Base-by-base conservation (phyloP, 2,888 invertebrate species). In the Exephanes ischioxanthus region DNA sequence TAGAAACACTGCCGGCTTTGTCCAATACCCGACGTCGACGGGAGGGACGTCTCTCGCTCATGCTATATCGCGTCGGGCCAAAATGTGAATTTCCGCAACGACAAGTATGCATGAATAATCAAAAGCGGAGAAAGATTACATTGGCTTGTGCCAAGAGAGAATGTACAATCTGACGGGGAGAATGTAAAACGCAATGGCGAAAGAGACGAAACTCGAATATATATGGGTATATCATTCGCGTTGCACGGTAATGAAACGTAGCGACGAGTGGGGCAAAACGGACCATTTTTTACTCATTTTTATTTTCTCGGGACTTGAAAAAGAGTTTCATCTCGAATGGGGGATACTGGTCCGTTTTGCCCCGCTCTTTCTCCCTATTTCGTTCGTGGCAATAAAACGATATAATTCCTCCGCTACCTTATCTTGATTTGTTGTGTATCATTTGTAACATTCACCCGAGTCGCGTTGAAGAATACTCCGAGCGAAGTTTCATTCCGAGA, bases 31-130 rank as follows among this genome's bases (percentile, higher is more conserved):
- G 71, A 45, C 70, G 58, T 55, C 26, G 77, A 26, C 71, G 55
- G 63, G 37, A 71, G 79, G 79, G 79, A 30, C 7, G 41, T 55
- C 41, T 19, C n/a, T 58, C 73, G 75, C 68, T 58, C 55, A 30
- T 76, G 63, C 71, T 30, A 76, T 77, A 78, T 77, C 76, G 83
- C 72, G 41, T 48, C 19, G 80, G 33, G 61, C 80, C 80, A 73
- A 73, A 83, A 86, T 51, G 66, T 45, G 83, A 83, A 83, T 83
- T 83, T 78, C 73, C 72, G 77, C 55, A 55, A 55, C 73, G 77
- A 70, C 67, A 37, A 80, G 51, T 77, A 61, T 45, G 77, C 83
- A 73, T 77, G 80, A 86, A 86, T 86, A 80, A 86, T 80, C 83
- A 83, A 66, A 48, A 48, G 67, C 72, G 45, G 58, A 58, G 71